These are phyloP conservation scores for Saguinus imperator DNA, from an alignment of 2,113 vertebrate genomes.

Conservation along the genomic window DNA sequence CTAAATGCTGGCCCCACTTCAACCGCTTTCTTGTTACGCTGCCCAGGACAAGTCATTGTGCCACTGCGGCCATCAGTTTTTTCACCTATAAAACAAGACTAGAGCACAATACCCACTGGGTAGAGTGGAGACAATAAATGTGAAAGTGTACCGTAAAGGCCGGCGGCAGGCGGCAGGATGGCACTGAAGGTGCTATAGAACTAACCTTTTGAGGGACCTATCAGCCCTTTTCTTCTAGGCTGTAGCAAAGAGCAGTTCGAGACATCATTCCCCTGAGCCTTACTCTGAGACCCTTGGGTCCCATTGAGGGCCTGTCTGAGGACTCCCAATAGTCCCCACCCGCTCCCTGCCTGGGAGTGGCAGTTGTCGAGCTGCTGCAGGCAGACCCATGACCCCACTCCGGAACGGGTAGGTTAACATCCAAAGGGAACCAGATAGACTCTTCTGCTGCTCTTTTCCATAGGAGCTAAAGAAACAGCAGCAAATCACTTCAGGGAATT, in stretches of 20 bases:
- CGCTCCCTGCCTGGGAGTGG: background rate
- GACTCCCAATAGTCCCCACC: background rate
- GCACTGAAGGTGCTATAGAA: background rate
- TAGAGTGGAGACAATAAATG: background rate
- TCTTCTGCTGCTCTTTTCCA: background rate
- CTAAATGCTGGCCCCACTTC: background rate
- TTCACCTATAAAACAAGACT: background rate
- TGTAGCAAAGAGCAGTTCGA: background rate
- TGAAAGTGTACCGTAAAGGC: background rate
- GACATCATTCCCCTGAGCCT: background rate
- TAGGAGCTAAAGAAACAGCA: background rate
- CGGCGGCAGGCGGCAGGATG: background rate
- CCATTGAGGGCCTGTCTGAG: background rate
- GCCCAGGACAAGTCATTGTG: background rate
- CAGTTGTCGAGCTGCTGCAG: background rate
- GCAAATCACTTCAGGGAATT: background rate
- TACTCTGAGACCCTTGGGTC: background rate
- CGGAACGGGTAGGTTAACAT: background rate
- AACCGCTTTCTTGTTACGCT: background rate
- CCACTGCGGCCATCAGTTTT: background rate
- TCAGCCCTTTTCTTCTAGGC: background rate
- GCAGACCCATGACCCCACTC: background rate
- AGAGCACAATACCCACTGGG: background rate
- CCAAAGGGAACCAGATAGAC: background rate
- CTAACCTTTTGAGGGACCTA: background rate